These are phyloP conservation scores for Lampris megalopsis DNA, from an alignment of 2,113 vertebrate species.

Conservation along the genomic window DNA sequence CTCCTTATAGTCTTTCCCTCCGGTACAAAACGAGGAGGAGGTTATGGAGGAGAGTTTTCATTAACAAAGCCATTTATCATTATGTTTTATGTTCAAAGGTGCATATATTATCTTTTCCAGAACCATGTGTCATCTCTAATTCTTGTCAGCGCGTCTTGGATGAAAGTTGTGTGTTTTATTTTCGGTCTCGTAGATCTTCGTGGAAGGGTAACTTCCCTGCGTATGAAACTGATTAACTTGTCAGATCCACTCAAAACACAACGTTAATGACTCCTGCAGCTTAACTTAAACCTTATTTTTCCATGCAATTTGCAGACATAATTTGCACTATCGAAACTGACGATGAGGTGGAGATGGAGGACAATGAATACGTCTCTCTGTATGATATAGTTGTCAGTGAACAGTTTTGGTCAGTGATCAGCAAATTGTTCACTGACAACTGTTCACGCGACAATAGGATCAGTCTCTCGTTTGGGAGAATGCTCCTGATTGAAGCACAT, in stretches of 20 bases:
- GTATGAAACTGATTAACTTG: slow-evolving; percentile 11
- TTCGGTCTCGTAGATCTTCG: too few relatives aligned
- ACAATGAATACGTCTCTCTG: background rate
- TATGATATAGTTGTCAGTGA: too few relatives aligned
- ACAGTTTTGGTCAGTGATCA: too few relatives aligned
- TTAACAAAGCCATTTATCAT: background rate
- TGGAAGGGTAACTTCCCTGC: background rate
- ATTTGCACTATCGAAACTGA: background rate
- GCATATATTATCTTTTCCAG: background rate
- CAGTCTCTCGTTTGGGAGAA: too few relatives aligned
- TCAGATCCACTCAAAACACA: background rate
- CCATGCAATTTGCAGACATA: background rate
- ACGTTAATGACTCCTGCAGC: background rate
- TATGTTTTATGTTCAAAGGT: slow-evolving; percentile 1
- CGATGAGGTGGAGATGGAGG: background rate
- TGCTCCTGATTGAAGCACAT: too few relatives aligned
- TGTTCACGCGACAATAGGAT: too few relatives aligned
- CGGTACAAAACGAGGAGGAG: background rate
- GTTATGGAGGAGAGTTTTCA: slow-evolving; percentile 1
- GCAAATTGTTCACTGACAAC: too few relatives aligned
- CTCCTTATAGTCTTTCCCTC: background rate
- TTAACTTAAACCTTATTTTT: slow-evolving; percentile 14
- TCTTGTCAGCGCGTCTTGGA: background rate
- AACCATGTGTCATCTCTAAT: background rate
- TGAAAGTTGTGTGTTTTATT: background rate